Conservation (phyloP, 37 sponge, comb jelly and placozoan species). For the Tethya wilhelma region DNA sequence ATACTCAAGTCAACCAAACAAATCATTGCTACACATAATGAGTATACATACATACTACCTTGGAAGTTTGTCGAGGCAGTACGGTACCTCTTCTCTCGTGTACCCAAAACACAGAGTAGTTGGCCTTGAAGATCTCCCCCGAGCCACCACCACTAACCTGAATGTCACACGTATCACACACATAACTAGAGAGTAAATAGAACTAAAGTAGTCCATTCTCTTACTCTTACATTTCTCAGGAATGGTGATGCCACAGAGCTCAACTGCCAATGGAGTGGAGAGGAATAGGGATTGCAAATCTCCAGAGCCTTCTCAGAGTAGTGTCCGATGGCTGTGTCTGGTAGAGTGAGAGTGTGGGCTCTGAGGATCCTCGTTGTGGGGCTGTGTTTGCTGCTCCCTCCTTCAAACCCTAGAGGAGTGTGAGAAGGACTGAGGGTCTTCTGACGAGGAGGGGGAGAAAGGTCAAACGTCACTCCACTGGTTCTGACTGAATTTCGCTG, state of each 20-base stretch:
- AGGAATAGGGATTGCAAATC: slow-evolving; percentile 49
- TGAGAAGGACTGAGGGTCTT: slow-evolving; percentile 15
- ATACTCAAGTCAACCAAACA: not conserved
- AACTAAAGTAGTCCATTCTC: no score
- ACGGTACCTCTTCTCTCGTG: slow-evolving; percentile 22
- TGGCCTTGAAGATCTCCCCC: slow-evolving; percentile 37
- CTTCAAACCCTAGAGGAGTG: not conserved
- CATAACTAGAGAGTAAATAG: no score
- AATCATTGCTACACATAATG: no score
- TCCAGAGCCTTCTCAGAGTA: not conserved
- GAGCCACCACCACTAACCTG: no score
- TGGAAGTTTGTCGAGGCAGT: not conserved
- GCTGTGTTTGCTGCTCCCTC: not conserved
- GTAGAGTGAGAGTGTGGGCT: not conserved
- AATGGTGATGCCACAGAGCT: slow-evolving; percentile 41
- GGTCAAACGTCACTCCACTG: not conserved
- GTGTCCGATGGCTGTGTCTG: not conserved
- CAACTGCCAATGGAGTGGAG: slow-evolving; percentile 38
- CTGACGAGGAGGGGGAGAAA: not conserved
- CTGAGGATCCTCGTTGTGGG: slow-evolving; percentile 7
- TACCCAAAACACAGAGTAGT: slow-evolving; percentile 56
- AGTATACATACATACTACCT: slow-evolving; percentile 34
- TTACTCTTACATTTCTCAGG: slow-evolving; percentile 46
- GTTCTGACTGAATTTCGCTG: not conserved
- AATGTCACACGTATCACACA: no score